These are phyloP conservation scores for Anoplius nigerrimus DNA, from an alignment of 2,888 invertebrate species.

Conservation along the genomic window DNA sequence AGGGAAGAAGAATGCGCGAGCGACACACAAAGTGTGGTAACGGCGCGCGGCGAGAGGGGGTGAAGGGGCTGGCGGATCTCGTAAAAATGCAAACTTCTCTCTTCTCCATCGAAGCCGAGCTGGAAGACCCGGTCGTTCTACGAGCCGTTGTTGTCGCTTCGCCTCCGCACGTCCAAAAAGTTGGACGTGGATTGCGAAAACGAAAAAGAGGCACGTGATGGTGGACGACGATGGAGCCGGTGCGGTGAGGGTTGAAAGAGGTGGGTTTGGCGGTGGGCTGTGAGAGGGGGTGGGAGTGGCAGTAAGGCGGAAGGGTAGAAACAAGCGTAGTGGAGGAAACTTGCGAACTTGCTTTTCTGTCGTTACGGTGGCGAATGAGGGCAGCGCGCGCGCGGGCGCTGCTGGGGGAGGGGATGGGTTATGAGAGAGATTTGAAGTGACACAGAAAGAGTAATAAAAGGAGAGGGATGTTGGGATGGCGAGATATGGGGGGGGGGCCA, in stretches of 20 bases:
- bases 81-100: constrained; percentile 69
- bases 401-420: neutral
- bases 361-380: neutral
- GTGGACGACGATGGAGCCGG: constrained; percentile 8
- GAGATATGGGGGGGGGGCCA: no score
- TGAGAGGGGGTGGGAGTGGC: constrained; percentile 1
- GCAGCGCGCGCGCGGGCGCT: neutral
- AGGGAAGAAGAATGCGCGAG: constrained; percentile 8
- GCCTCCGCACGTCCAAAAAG: constrained; percentile 39
- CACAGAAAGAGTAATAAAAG: no score
- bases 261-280: no score
- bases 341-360: neutral
- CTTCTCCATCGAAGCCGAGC: constrained; percentile 41
- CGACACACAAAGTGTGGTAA: neutral
- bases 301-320: constrained; percentile 2
- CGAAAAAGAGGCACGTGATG: constrained; percentile 7
- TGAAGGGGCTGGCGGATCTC: constrained; percentile 40
- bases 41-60: neutral
- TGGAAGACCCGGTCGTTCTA: constrained; percentile 37
- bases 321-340: constrained; percentile 8
- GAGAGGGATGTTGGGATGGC: no score
- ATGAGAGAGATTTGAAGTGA: no score
- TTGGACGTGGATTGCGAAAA: constrained; percentile 34
- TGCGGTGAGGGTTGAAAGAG: constrained; percentile 17
- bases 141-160: constrained; percentile 46